These are phyloP conservation scores for Potamarius usumacintae DNA, from an alignment of 2,113 vertebrate genomes.

Conservation along the genomic window DNA sequence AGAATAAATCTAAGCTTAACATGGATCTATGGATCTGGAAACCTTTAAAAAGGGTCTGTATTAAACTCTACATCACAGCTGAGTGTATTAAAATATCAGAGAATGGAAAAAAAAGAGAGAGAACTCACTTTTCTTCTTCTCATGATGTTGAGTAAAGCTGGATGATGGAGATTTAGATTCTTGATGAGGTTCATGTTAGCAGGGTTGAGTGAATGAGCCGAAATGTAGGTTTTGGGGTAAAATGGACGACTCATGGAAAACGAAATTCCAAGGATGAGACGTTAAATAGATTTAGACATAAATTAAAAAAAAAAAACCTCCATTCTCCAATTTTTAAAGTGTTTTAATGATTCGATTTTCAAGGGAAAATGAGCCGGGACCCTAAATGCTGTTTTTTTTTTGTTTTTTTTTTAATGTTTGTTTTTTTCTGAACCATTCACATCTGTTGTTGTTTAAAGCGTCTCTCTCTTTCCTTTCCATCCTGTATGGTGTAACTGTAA, in stretches of 20 bases:
- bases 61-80: background rate
- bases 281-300: background rate
- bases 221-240: background rate
- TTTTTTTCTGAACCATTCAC: background rate
- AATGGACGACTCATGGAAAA: background rate
- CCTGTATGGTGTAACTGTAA: too few relatives aligned
- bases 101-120: too few relatives aligned
- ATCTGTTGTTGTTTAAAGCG: background rate
- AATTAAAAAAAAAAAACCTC: too few relatives aligned
- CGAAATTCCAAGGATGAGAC: background rate
- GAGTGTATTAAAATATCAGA: background rate
- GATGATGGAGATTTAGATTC: too few relatives aligned
- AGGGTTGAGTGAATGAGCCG: background rate
- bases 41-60: background rate
- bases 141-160: background rate
- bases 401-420: background rate
- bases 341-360: background rate
- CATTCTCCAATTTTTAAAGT: too few relatives aligned
- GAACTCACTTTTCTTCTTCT: background rate
- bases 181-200: background rate
- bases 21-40: background rate
- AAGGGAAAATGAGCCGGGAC: background rate
- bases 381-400: background rate
- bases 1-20: background rate
- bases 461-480: too few relatives aligned